A percentile compares a stretch with the other conserved stretches of the same genome.
Conservation (phyloP, 2,113 vertebrate genomes). For the Silurus asotus region DNA sequence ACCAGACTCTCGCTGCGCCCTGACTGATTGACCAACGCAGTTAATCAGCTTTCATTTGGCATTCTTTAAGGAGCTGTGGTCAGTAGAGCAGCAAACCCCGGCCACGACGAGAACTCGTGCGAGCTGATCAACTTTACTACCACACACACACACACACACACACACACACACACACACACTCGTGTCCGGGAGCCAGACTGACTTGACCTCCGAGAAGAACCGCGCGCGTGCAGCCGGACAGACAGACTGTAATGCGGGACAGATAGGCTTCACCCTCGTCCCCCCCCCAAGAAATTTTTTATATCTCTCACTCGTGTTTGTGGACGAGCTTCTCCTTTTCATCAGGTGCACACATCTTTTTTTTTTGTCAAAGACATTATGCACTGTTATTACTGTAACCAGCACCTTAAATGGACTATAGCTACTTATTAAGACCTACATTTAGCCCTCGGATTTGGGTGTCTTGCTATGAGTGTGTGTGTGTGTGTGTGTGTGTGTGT, state of each 20-base stretch:
- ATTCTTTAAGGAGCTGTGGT: not conserved
- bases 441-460: not conserved
- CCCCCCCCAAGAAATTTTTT: too few species aligned
- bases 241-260: not conserved
- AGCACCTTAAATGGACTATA: not conserved
- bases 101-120: not conserved
- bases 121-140: constrained; percentile 16
- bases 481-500: not conserved
- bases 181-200: not conserved
- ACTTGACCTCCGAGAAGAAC: not conserved
- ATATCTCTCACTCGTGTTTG: not conserved
- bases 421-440: not conserved
- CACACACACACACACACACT: not conserved
- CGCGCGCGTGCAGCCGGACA: not conserved
- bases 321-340: not conserved
- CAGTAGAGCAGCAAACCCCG: constrained; percentile 11
- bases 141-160: not conserved
- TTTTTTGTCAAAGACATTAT: too few species aligned
- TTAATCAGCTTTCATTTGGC: not conserved
- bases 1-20: not conserved
- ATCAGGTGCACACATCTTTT: not conserved
- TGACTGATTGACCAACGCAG: not conserved
- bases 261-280: too few species aligned
- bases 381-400: not conserved
- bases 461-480: not conserved